Base-by-base conservation (phyloP, 2,797 vertebrate genomes). In the Pipistrellus kuhlii region DNA sequence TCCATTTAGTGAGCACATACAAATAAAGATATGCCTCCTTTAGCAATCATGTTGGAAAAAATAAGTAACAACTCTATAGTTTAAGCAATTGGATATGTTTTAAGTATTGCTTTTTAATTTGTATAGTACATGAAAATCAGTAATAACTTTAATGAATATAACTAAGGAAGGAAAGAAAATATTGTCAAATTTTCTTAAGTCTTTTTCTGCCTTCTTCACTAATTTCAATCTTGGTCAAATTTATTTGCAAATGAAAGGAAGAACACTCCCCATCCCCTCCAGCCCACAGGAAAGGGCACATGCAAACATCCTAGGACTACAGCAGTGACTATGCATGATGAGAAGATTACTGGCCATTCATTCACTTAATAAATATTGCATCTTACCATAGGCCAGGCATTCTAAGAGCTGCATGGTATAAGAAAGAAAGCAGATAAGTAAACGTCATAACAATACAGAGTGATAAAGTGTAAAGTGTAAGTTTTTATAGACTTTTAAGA, bases 171-270 rank as follows among this genome's bases (percentile, higher is more conserved):
- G 30, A 81, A 82, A 94, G 41, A 85, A 92, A 90, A 90, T 68
- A 23, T 6, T n/a, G 7, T 89, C 25, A 35, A 59, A 18, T 8
- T 73, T 85, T 80, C 48, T 38, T 84, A 85, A 78, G 11, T 77
- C 20, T 17, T 85, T 72, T 88, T 84, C 41, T 88, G 35, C 5
- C 53, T 53, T 75, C 30, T 18, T 87, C 6, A 21, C 32, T 92
- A 66, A 76, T 85, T 87, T 88, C 30, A 85, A 59, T 88, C 89
- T 68, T 82, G 20, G n/a, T 80, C 35, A 92, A 35, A 78, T 57
- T 83, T 86, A 72, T 69, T 90, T 94, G 75, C 66, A 92, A 80
- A 84, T 93, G 78, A 73, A 66, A 84, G 41, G 25, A 75, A 64
- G 32, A 86, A 82, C 3, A 12, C 87, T 35, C 23, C 30, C 20